Evolutionary conservation across 2,888 invertebrate species (phyloP), one percentile per base, ranked within the genome.

Genomic region (Idaea biselata): DNA sequence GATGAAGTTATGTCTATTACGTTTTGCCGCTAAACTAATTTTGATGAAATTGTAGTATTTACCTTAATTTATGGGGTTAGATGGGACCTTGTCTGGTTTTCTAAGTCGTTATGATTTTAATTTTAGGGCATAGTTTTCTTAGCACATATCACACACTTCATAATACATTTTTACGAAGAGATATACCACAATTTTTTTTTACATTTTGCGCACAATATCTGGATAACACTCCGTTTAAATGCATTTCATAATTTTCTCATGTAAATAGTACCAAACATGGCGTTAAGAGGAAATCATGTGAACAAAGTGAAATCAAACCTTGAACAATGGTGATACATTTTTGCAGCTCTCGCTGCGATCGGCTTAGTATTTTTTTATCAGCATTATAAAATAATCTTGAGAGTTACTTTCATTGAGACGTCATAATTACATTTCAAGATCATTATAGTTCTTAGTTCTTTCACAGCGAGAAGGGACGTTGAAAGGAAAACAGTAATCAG

Each of bases 251-350:
- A 70, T 69, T 67, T 69, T 73, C 71, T 63, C 70, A 66, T 67
- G 68, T 65, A 67, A 71, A 65, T 67, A 61, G 73, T 67, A 60
- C 62, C 61, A 57, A 65, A 62, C 73, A 68, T 67, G 67, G 62
- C 64, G 14, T 11, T 8, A 44, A 44, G 44, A 81, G 80, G 80
- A 87, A 87, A 88, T 86, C 85, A 86, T 88, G 89, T 80, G 89
- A 89, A 88, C 86, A 70, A 59, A 86, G 87, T 84, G 87, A 88
- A 87, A 89, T 85, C 85, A 77, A 85, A 82, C 81, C 79, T 74
- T 73, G 76, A 84, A 87, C 89, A 89, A 89, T 89, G 82, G 79
- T 72, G 69, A 74, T 81, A 79, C 79, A 86, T 85, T 88, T 88
- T 88, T 88, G 82, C 87, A 80, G 80, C 87, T 91, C 88, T 90